phyloP scores from a whole-genome alignment of 2,113 vertebrate species.

The Henicopernis longicauda region DNA sequence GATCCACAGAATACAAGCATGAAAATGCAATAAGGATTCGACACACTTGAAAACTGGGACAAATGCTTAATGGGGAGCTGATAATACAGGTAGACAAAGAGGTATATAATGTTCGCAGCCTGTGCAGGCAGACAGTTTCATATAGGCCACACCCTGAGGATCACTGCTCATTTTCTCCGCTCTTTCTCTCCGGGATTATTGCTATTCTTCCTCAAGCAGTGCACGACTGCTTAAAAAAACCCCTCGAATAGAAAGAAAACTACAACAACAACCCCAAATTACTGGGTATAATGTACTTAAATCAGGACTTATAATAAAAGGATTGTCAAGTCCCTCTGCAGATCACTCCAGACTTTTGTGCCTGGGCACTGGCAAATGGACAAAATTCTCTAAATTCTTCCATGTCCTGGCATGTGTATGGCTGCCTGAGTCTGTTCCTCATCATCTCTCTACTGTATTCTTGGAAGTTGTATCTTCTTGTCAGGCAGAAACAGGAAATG shows the following conservation, averaged over 20 bases:
- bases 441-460: conserved; percentile 46
- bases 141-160: neutral
- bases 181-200: neutral
- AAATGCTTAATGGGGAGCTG: neutral
- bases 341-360: neutral
- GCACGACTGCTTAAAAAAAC: neutral
- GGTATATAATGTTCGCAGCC: neutral
- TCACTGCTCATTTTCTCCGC: neutral
- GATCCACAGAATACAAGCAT: neutral
- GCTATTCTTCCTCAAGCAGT: neutral
- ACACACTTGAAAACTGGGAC: neutral
- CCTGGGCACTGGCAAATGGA: conserved; percentile 34
- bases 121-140: neutral
- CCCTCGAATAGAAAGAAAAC: neutral
- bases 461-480: conserved; percentile 49
- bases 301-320: neutral
- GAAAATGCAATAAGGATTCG: neutral
- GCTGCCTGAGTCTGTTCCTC: conserved; percentile 45
- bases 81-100: neutral
- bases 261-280: neutral
- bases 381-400: conserved; percentile 59
- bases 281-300: neutral
- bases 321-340: neutral
- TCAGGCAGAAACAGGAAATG: conserved; percentile 50
- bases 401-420: conserved; percentile 29